Conservation (phyloP, 2,113 vertebrate genomes). For the Calidris pugnax region DNA sequence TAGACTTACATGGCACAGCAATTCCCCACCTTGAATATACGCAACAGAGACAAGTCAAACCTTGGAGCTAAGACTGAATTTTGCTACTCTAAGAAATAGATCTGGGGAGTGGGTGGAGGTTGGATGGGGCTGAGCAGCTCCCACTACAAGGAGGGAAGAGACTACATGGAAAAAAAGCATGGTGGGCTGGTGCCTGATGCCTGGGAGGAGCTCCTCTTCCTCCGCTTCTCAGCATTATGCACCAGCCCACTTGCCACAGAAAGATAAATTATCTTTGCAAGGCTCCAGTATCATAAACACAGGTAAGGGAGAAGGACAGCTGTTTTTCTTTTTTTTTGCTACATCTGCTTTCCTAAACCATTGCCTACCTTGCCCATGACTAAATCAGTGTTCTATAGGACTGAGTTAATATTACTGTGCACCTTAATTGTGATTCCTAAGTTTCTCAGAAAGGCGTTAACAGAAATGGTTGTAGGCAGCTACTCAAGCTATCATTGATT, state of each 20-base stretch:
- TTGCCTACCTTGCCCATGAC: background rate
- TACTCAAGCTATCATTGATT: background rate
- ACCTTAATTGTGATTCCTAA: background rate
- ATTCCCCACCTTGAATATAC: background rate
- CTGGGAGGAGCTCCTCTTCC: background rate
- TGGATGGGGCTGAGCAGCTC: background rate
- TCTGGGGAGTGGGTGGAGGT: background rate
- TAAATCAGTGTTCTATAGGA: background rate
- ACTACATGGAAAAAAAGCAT: background rate
- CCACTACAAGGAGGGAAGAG: background rate
- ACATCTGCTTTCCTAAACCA: background rate
- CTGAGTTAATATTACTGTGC: fast-evolving
- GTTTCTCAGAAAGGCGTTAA: background rate
- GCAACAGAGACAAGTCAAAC: background rate
- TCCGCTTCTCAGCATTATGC: background rate
- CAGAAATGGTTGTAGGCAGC: background rate
- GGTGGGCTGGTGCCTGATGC: background rate
- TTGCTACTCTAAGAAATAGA: background rate
- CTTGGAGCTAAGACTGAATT: background rate
- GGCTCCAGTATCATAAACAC: background rate
- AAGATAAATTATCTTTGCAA: background rate
- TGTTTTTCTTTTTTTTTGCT: fast-evolving
- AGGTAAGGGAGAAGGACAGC: background rate
- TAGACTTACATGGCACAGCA: background rate
- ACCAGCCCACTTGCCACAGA: background rate